Evolutionary conservation across 2,797 vertebrate genomes (phyloP), one percentile per base, ranked within the genome.

Genomic region (Manis javanica): DNA sequence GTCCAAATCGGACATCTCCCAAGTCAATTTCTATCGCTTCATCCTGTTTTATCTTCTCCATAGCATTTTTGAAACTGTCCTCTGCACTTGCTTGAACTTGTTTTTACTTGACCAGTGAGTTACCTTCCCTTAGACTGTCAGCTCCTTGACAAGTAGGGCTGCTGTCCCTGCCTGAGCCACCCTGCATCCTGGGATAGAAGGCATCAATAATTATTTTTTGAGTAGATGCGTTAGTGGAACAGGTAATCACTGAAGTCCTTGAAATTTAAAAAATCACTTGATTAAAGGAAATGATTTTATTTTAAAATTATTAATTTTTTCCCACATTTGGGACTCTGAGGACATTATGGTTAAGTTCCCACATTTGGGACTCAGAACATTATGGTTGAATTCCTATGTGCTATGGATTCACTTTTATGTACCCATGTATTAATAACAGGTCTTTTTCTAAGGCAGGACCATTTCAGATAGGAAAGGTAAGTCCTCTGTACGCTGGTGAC

Each of bases 251-350:
- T 37, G 55, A 83, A 42, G 24, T 74, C 92, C 51, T 90, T 84
- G 39, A 90, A 90, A 90, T 9, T 31, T 26, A 87, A 91, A 93
- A 86, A 78, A 59, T 79, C 31, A 68, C 24, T 72, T 55, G 57
- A 59, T 64, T 63, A 83, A 69, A n/a, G 87, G 55, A 93, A 93
- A 81, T 66, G 90, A 86, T 82, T 86, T 78, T 7, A 29, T 91
- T 91, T 96, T 90, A 81, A 88, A 92, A 39, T 92, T 75, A 57
- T 53, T 91, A 66, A 46, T 6, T 82, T 91, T 61, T 51, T 69
- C 34, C 21, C 9, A 57, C 72, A n/a, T 87, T 91, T 55, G 61
- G 10, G 26, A 88, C 83, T 87, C 57, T 42, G 51, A 84, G 68
- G 26, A 68, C 10, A 24, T 75, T 55, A 37, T 59, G 29, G 75